Percentiles rank a stretch among this genome's conserved stretches.
These are phyloP conservation scores for Morpho deidamia DNA, from an alignment of 2,888 invertebrate species.

Conservation along the genomic window DNA sequence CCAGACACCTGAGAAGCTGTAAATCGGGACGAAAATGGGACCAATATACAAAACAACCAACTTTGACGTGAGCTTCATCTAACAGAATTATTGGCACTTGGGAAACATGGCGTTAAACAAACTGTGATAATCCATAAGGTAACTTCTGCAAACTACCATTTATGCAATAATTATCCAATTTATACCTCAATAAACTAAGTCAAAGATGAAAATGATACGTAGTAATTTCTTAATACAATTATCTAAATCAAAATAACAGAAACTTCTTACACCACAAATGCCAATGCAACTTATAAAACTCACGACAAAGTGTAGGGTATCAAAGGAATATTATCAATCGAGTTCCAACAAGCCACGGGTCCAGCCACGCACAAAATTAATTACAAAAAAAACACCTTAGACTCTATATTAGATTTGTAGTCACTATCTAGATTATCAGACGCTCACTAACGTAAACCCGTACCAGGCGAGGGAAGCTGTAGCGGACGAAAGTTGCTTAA, in stretches of 20 bases:
- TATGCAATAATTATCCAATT: too few species aligned
- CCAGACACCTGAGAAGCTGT: slow-evolving; percentile 40
- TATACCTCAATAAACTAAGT: too few species aligned
- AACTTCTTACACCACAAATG: too few species aligned
- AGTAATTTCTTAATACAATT: too few species aligned
- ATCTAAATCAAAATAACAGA: too few species aligned
- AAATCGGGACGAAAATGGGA: slow-evolving; percentile 28
- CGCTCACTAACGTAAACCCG: slow-evolving; percentile 19
- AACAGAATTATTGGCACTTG: background rate
- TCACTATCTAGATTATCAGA: slow-evolving; percentile 22
- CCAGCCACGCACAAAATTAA: slow-evolving; percentile 34
- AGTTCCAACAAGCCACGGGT: slow-evolving; percentile 28
- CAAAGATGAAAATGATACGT: too few species aligned
- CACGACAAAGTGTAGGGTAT: slow-evolving; percentile 16
- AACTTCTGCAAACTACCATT: too few species aligned
- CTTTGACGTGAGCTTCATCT: slow-evolving; percentile 18
- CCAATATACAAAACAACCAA: slow-evolving; percentile 34
- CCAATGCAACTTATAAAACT: background rate
- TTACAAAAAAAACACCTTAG: slow-evolving; percentile 29
- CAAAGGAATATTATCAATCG: slow-evolving; percentile 17
- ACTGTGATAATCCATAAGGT: too few species aligned
- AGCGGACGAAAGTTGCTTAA: slow-evolving; percentile 15
- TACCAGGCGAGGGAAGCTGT: slow-evolving; percentile 21
- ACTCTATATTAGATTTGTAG: slow-evolving; percentile 23
- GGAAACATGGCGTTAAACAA: too few species aligned